Percentiles rank a stretch among this genome's conserved stretches.
These are phyloP conservation scores for Callopanchax toddi DNA, from an alignment of 2,113 vertebrate species.

Conservation along the genomic window DNA sequence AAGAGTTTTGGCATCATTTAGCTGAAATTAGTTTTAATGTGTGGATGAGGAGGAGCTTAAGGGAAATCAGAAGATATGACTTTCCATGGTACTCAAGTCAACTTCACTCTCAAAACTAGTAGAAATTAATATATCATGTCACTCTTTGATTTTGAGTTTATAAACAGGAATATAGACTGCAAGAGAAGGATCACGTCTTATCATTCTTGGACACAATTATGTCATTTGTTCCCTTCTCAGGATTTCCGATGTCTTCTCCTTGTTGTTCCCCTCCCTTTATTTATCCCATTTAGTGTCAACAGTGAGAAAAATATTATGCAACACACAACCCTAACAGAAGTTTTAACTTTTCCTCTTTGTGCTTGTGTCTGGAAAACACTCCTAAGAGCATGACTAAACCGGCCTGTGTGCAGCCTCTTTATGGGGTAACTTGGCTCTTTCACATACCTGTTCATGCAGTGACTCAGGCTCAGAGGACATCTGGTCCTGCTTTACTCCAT, in stretches of 20 bases:
- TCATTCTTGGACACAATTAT: constrained; percentile 6
- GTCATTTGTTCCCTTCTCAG: constrained; percentile 13
- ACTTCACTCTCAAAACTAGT: too few species aligned
- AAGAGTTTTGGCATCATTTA: constrained; percentile 32
- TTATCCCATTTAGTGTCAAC: constrained; percentile 21
- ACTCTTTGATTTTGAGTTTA: not conserved
- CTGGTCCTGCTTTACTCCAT: constrained; percentile 32
- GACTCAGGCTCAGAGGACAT: constrained; percentile 47
- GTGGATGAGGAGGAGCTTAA: constrained; percentile 26
- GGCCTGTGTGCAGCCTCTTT: constrained; percentile 37
- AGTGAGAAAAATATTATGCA: constrained; percentile 61
- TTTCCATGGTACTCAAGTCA: too few species aligned
- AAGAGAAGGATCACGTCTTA: not conserved
- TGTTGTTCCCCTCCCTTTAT: not conserved
- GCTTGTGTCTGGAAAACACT: constrained; percentile 35
- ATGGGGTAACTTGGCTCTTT: constrained; percentile 35
- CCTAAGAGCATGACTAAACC: constrained; percentile 20
- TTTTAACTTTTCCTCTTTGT: constrained; percentile 37
- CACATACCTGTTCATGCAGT: constrained; percentile 28
- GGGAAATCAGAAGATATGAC: too few species aligned
- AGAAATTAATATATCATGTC: not conserved
- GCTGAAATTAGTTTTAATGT: constrained; percentile 20
- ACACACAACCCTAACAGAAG: constrained; percentile 33
- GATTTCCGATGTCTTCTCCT: constrained; percentile 8
- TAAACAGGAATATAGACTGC: not conserved